These are phyloP conservation scores for Zoanthus sociatus DNA, from an alignment of 92 coral and sea anemone species.

Conservation along the genomic window DNA sequence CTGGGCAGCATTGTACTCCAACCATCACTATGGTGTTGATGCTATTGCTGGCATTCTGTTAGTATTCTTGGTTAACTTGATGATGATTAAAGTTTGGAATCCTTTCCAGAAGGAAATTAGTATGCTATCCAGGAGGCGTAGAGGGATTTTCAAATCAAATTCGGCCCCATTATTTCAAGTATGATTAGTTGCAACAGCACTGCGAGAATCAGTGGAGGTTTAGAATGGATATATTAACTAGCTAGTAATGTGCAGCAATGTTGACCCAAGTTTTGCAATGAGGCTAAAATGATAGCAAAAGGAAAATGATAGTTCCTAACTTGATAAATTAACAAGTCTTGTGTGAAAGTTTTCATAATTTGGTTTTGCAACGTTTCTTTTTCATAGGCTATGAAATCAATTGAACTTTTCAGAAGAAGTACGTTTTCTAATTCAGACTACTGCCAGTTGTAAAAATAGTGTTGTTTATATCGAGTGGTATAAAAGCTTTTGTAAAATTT, in stretches of 20 bases:
- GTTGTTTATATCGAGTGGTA: too few species aligned
- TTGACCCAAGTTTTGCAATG: background rate
- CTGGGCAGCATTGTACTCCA: conserved; percentile 99
- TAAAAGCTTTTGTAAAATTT: too few species aligned
- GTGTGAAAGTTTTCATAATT: too few species aligned
- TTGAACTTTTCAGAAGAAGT: too few species aligned
- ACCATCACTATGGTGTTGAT: conserved; percentile 99
- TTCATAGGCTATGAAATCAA: too few species aligned
- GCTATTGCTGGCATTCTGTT: conserved; percentile 96
- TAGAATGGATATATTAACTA: background rate
- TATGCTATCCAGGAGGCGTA: background rate
- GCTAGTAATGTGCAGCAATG: conserved; percentile 11
- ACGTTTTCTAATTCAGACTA: too few species aligned
- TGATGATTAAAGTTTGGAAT: conserved; percentile 97
- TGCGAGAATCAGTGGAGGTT: background rate
- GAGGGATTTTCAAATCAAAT: conserved; percentile 41
- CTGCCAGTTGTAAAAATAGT: too few species aligned
- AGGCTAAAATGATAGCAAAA: background rate
- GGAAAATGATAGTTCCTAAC: too few species aligned
- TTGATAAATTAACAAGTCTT: too few species aligned
- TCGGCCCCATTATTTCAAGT: conserved; percentile 48
- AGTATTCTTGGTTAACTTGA: conserved; percentile 92
- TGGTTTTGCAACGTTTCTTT: too few species aligned
- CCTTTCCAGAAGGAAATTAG: conserved; percentile 73
- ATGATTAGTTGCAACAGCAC: background rate